Base-by-base conservation (phyloP, 1,140 invertebrate genomes). In the Whitmania pigra region DNA sequence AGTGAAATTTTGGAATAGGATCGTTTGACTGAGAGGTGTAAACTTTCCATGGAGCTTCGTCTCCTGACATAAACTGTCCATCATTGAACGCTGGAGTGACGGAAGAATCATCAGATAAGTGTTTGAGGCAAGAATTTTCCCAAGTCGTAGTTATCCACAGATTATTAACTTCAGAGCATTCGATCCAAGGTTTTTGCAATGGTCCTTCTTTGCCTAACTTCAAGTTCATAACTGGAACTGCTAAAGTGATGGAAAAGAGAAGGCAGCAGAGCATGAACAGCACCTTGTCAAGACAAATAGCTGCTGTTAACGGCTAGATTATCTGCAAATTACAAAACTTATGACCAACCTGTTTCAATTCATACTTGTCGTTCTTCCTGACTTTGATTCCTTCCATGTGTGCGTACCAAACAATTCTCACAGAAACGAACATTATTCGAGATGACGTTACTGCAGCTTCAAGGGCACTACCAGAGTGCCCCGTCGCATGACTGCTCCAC, bases 311-410 rank as follows among this genome's bases (percentile, higher is more conserved):
- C 43, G 0, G 15, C 43, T 17, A 49, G 13, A 49, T 49, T 15
- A 49, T 49, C 11, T 15, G 43, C 43, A 15, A 49, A 1, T 49
- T 49, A 49, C 43, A 49, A 49, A 49, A 15, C 57, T 11, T n/a
- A 20, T 13, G 29, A 63, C 22, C 27, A 1, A 70, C 29, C 53
- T 70, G 69, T 7, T 36, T 36, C 22, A 70, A 49, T 49, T 70
- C 69, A 49, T 70, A 49, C 49, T 53, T 43, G 69, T 70, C 69
- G 53, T 70, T 70, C 53, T 70, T 70, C 31, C 69, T 36, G 22
- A 40, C 20, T 29, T 70, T 70, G 36, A 22, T 70, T 4, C 69
- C 69, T 53, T 70, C 69, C 31, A 70, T 70, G 69, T 70, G 69
- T 11, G 69, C 69, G 25, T 70, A 70, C 69, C 69, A 70, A 25